A percentile compares a stretch with the other conserved stretches of the same genome.
Evolutionary conservation across 2,888 invertebrate species (phyloP).

Genomic region (Minunthozetes semirufus): DNA sequence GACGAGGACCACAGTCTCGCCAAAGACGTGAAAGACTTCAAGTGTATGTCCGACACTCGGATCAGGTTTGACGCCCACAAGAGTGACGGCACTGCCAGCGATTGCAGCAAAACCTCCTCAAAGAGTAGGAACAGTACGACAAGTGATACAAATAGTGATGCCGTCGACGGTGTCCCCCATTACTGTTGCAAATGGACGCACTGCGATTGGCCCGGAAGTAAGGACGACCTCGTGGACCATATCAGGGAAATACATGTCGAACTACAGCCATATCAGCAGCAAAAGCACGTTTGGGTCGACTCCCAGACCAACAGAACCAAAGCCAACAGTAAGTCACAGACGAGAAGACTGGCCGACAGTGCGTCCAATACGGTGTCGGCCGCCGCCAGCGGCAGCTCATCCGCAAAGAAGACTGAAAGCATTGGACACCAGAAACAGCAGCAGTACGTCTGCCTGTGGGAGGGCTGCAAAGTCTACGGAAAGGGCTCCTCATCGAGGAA

Average conservation of each 20-base stretch:
- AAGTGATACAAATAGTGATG: not conserved
- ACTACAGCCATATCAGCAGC: slow-evolving; percentile 35
- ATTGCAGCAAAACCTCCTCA: not conserved
- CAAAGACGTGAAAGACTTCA: not conserved
- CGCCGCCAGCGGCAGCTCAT: not conserved
- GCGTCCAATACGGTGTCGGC: not conserved
- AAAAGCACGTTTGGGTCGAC: slow-evolving; percentile 5
- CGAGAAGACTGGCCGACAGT: not conserved
- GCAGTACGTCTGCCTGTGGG: slow-evolving; percentile 65
- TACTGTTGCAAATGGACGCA: slow-evolving; percentile 47
- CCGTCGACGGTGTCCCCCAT: not conserved
- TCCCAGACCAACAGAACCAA: not conserved
- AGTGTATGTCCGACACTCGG: too few species aligned
- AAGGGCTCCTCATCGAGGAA: slow-evolving; percentile 82
- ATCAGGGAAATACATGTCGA: slow-evolving; percentile 47
- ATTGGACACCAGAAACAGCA: not conserved
- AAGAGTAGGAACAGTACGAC: not conserved
- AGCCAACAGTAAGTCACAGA: slow-evolving; percentile 1
- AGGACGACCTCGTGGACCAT: slow-evolving; percentile 43
- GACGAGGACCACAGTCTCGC: too few species aligned
- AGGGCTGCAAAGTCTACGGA: slow-evolving; percentile 87
- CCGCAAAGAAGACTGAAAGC: not conserved
- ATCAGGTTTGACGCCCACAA: not conserved
- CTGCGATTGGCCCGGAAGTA: slow-evolving; percentile 44
- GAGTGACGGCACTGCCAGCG: not conserved